Conservation (phyloP, 2,888 invertebrate species). For the Venusia cambrica region DNA sequence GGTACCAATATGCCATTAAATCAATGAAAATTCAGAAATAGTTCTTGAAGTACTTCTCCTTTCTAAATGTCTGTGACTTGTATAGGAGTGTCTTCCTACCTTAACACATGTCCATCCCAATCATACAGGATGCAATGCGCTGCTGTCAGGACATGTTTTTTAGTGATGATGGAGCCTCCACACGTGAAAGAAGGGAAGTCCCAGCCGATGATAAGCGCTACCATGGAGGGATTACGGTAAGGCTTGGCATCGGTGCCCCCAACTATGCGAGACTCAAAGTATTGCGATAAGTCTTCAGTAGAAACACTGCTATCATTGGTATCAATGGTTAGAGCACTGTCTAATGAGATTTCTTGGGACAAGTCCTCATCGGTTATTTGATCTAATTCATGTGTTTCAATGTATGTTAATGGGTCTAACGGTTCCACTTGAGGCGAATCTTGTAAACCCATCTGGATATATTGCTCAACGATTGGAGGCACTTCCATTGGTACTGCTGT, state of each 20-base stretch:
- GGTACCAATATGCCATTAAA: too few relatives aligned
- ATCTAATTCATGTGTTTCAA: too few relatives aligned
- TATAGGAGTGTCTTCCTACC: conserved; percentile 18
- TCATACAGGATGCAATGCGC: conserved; percentile 33
- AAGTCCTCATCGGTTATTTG: too few relatives aligned
- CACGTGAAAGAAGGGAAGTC: conserved; percentile 11
- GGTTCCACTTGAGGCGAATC: too few relatives aligned
- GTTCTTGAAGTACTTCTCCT: too few relatives aligned
- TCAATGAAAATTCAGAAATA: too few relatives aligned
- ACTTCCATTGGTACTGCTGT: too few relatives aligned
- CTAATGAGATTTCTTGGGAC: neutral
- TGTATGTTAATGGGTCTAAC: too few relatives aligned
- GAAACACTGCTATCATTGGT: too few relatives aligned
- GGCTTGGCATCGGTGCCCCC: conserved; percentile 4
- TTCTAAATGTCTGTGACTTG: neutral
- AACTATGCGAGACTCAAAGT: conserved; percentile 11
- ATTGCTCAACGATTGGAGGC: too few relatives aligned
- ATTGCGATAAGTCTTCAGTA: conserved; percentile 3
- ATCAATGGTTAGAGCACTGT: neutral
- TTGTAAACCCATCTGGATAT: too few relatives aligned
- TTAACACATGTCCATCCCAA: conserved; percentile 21
- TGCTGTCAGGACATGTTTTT: conserved; percentile 22
- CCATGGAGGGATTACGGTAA: neutral
- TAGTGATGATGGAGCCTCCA: conserved; percentile 27
- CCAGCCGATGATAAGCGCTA: conserved; percentile 22